Conservation (phyloP, 2,888 invertebrate genomes). For the Teinopalpus imperialis region DNA sequence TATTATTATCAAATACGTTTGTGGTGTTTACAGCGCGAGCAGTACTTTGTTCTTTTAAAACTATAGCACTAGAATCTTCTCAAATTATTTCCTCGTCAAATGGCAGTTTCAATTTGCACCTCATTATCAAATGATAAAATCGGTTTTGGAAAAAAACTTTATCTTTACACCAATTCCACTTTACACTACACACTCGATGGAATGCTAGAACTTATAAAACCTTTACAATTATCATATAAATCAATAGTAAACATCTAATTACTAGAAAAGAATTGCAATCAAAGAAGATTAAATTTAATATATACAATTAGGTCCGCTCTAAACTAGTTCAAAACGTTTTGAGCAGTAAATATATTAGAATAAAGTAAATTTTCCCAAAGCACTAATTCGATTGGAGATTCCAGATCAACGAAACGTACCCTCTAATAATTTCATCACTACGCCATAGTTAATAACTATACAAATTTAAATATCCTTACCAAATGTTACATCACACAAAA, state of each 20-base stretch:
- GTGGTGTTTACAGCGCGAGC: conserved; percentile 58
- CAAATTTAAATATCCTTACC: conserved; percentile 21
- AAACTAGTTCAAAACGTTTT: conserved; percentile 41
- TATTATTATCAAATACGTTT: conserved; percentile 32
- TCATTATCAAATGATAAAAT: conserved; percentile 49
- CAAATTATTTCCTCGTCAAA: conserved; percentile 37
- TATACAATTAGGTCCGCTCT: conserved; percentile 51
- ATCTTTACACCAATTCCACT: conserved; percentile 51
- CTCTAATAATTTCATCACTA: conserved; percentile 8
- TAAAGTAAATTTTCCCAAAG: conserved; percentile 25
- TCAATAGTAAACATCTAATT: conserved; percentile 34
- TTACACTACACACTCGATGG: conserved; percentile 53
- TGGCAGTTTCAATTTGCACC: conserved; percentile 57
- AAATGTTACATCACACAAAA: conserved; percentile 24
- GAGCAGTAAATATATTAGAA: conserved; percentile 39
- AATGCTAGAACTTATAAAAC: conserved; percentile 56
- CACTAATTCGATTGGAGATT: conserved; percentile 27
- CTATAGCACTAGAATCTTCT: conserved; percentile 27
- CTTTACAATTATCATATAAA: conserved; percentile 44
- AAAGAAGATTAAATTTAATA: conserved; percentile 28
- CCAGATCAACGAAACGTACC: conserved; percentile 16
- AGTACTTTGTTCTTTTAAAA: conserved; percentile 41
- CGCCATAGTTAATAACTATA: conserved; percentile 10
- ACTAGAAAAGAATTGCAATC: conserved; percentile 30
- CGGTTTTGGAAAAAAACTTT: conserved; percentile 34